Evolutionary conservation across 2,113 vertebrate species (phyloP), one percentile per base, ranked within the genome.

Genomic region (Mesoclemmys tuberculata): DNA sequence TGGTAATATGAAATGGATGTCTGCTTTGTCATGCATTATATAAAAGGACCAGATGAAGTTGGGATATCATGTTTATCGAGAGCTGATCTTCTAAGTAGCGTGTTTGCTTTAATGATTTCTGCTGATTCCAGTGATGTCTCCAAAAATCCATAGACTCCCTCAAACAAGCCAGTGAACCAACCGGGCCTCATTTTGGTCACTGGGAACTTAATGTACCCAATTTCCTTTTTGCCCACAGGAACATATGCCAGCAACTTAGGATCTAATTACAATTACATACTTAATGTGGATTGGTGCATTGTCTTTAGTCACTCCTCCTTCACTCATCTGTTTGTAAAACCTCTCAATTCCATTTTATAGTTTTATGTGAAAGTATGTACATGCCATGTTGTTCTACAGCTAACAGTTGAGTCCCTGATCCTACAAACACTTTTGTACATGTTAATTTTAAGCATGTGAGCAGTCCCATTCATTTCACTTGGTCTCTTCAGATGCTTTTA

Each of bases 41-140:
- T 55, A 55, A 10, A 75, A n/a, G 0, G 0, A n/a, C 24, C 26
- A 27, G 27, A 8, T 31, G 21, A 44, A 46, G 16, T 64, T 68
- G 29, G 68, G 55, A 12, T 78, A 52, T 44, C 61, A 77, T 49
- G 38, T 56, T 38, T 35, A n/a, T 84, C 58, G 8, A 3, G 22
- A 26, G 2, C 16, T 51, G 31, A 31, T 56, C 14, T 29, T 41
- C 48, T 18, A 68, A 8, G 5, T 24, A 13, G 31, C 2, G 0
- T 26, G 79, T 24, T 10, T 44, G 8, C 1, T 3, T 29, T 16
- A 1, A 4, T 3, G 56, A 38, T 82, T 84, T 18, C 85, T 2
- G 0, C 6, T 2, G 19, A 41, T 48, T 1, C 0, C 31, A 0
- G 24, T 75, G 38, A 75, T 0, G 24, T 22, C 13, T 7, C 81